Evolutionary conservation across 2,113 vertebrate species (phyloP).

Genomic region (Tilapia sparmanii): DNA sequence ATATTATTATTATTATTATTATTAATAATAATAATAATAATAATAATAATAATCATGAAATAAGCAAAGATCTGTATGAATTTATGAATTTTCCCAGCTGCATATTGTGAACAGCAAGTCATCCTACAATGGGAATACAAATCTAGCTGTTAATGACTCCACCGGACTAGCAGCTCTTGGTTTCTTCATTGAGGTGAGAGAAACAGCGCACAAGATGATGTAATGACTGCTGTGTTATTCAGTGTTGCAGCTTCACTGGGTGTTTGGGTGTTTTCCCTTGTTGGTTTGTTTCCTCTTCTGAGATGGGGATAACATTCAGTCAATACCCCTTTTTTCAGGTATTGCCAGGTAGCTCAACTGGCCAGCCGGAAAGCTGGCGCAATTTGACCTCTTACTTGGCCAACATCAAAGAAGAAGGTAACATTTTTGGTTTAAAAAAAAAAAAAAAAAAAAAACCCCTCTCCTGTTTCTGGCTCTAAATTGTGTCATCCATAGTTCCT

Average conservation of each 20-base stretch:
- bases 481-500: background rate
- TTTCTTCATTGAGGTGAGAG: conserved; percentile 49
- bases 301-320: background rate
- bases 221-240: background rate
- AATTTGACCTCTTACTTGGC: conserved; percentile 36
- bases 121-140: background rate
- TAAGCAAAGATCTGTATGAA: background rate
- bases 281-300: background rate
- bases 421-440: background rate
- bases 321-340: background rate
- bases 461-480: background rate
- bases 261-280: background rate
- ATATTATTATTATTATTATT: too few species aligned
- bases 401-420: conserved; percentile 33
- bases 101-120: conserved; percentile 69
- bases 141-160: background rate
- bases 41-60: too few species aligned
- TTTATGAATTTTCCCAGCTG: conserved; percentile 27
- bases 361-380: conserved; percentile 45
- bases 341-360: background rate
- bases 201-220: rapidly evolving
- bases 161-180: conserved; percentile 59
- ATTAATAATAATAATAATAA: too few species aligned
- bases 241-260: background rate
- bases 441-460: too few species aligned